Evolutionary conservation across 1,140 invertebrate genomes (phyloP), one percentile per base, ranked within the genome.

Genomic region (Pectinophora gossypiella): DNA sequence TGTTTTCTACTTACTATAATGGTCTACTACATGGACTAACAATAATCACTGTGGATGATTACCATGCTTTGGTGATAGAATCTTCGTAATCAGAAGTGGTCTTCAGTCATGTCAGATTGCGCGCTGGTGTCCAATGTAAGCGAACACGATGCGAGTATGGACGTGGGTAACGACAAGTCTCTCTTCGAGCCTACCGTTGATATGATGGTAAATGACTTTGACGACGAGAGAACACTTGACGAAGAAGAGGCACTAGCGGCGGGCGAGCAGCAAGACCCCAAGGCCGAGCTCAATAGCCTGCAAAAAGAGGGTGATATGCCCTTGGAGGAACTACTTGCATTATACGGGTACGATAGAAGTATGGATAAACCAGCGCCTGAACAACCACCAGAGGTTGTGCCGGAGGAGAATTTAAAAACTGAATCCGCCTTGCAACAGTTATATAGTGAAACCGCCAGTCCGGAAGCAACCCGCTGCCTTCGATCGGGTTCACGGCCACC

Each of bases 131-230:
- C 81, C 68, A 85, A 67, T 84, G 80, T 79, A 83, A 82, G 66
- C 74, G 87, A 88, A 72, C 87, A 86, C 75, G 85, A 88, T 88
- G 84, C 84, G 67, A 86, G 76, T 68, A 86, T 86, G 85, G 87
- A 87, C 65, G 77, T 85, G 81, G 81, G 81, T 58, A 83, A 81
- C 70, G 86, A 88, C 66, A 87, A 88, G 72, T 85, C 86, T 72
- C 82, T 88, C 61, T 93, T 93, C 67, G 91, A 93, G 73, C 91
- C 91, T 58, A 91, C 91, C 61, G 89, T 92, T 79, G 96, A 98
- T 85, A 96, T 98, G 95, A 93, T 98, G 90, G 93, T 98, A 52
- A 95, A 98, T 92, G 97, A 98, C 88, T 98, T 96, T 89, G 97
- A 98, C 88, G 97, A 98, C 89, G 97, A 99, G 82, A 91, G 94